Evolutionary conservation across 2,888 invertebrate genomes (phyloP), one percentile per base, ranked within the genome.

Genomic region (Dendrolimus houi): DNA sequence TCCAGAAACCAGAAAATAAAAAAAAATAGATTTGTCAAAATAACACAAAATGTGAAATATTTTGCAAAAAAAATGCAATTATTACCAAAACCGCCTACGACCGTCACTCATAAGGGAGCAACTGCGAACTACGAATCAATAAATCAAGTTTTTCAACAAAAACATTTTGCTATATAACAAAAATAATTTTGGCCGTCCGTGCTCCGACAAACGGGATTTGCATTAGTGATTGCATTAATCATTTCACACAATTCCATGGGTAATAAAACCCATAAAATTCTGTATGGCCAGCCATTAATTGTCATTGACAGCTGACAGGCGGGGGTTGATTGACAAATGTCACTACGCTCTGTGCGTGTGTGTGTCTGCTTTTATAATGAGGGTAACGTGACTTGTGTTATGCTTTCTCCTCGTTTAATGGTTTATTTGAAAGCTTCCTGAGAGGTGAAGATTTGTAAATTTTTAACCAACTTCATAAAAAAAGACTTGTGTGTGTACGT

Each of bases 181-280:
- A 47, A 47, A 47, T 47, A 47, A 47, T 47, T 82, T 77, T 70
- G 68, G 64, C 65, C 57, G 69, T 73, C 68, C 85, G 88, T 89
- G 88, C 81, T 75, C 67, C 68, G 72, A 65, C 72, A 71, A 74
- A 67, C 71, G 72, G 81, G 87, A 89, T 90, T 90, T 89, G 89
- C 89, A 90, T 90, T 89, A 90, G 88, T 78, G 82, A 82, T 85
- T 87, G 74, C 90, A 90, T 89, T 90, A 88, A 90, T 90, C 90
- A 90, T 89, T 75, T 81, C 71, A 68, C 76, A 72, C 75, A 87
- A 86, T 86, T 85, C 83, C 70, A 76, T 80, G 71, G 69, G 80
- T 75, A 87, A 87, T 86, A 87, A 85, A 83, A 81, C 77, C 87
- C 82, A 85, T 87, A 87, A 86, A 88, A 86, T 83, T 85, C 80